Evolutionary conservation across 2,888 invertebrate species (phyloP).

Genomic region (Abscondita cerata): DNA sequence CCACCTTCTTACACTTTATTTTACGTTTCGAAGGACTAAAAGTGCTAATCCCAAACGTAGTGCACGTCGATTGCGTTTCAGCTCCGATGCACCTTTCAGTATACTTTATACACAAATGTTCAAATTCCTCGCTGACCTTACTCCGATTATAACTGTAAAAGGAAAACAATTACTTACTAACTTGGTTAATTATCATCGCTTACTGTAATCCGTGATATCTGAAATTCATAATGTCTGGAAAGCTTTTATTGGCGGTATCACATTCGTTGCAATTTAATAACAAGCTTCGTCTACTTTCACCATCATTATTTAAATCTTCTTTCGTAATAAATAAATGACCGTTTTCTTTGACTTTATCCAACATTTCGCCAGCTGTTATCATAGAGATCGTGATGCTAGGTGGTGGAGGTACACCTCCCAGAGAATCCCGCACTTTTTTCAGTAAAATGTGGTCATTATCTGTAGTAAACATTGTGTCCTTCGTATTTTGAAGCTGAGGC

Average conservation of each 20-base stretch:
- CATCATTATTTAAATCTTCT: constrained; percentile 8
- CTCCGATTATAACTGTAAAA: constrained; percentile 74
- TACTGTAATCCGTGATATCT: constrained; percentile 77
- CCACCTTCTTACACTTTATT: constrained; percentile 60
- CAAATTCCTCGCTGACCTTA: constrained; percentile 73
- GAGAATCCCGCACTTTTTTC: constrained; percentile 62
- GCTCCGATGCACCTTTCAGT: constrained; percentile 75
- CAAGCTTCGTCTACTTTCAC: constrained; percentile 44
- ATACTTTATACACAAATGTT: constrained; percentile 69
- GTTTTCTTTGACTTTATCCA: constrained; percentile 55
- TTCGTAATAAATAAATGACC: constrained; percentile 13
- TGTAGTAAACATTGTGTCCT: constrained; percentile 45
- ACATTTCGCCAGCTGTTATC: constrained; percentile 70
- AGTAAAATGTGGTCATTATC: constrained; percentile 56
- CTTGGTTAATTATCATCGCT: too few relatives aligned
- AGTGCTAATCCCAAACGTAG: constrained; percentile 65
- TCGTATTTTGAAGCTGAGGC: constrained; percentile 54
- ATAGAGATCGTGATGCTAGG: constrained; percentile 75
- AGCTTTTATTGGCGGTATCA: constrained; percentile 58
- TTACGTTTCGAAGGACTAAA: constrained; percentile 69
- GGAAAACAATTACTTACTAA: constrained; percentile 19
- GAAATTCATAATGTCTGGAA: constrained; percentile 69
- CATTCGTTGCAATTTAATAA: constrained; percentile 54
- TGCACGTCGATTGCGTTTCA: constrained; percentile 75
- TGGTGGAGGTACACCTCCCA: constrained; percentile 77